These are phyloP conservation scores for Sorex maritimensis DNA, from an alignment of 2,797 vertebrate species.

Conservation along the genomic window DNA sequence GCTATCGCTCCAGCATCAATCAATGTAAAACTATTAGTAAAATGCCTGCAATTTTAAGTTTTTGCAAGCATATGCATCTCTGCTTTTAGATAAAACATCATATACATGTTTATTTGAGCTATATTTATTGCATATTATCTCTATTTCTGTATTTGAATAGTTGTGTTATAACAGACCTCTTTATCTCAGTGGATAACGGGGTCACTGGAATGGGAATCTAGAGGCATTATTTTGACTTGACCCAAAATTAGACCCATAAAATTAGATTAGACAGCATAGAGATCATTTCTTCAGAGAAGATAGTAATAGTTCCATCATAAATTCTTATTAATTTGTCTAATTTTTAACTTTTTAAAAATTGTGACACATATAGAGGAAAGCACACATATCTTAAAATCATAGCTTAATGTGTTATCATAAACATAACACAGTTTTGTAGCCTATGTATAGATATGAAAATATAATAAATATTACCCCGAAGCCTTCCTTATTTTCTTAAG, in stretches of 20 bases:
- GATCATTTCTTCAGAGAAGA: constrained; percentile 52
- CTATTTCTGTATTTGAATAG: constrained; percentile 58
- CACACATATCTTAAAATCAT: constrained; percentile 22
- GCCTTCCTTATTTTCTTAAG: not conserved
- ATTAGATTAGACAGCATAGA: constrained; percentile 6
- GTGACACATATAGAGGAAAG: not conserved
- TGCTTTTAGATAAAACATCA: constrained; percentile 26
- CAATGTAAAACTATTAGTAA: constrained; percentile 47
- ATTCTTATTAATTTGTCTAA: not conserved
- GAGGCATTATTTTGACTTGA: constrained; percentile 25
- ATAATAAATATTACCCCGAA: constrained; percentile 16
- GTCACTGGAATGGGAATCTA: constrained; percentile 14
- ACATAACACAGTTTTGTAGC: not conserved
- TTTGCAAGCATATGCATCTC: constrained; percentile 11
- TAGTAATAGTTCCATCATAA: not conserved
- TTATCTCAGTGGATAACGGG: not conserved
- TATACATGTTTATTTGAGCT: constrained; percentile 1
- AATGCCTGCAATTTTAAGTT: not conserved
- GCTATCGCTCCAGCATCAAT: not conserved
- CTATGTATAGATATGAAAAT: constrained; percentile 27
- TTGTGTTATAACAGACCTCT: not conserved
- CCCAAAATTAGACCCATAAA: not conserved
- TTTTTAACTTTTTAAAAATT: constrained; percentile 44
- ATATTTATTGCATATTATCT: not conserved
- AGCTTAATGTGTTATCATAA: constrained; percentile 54